Conservation (phyloP, 92 coral and sea anemone genomes). For the Bergia puertoricense region DNA sequence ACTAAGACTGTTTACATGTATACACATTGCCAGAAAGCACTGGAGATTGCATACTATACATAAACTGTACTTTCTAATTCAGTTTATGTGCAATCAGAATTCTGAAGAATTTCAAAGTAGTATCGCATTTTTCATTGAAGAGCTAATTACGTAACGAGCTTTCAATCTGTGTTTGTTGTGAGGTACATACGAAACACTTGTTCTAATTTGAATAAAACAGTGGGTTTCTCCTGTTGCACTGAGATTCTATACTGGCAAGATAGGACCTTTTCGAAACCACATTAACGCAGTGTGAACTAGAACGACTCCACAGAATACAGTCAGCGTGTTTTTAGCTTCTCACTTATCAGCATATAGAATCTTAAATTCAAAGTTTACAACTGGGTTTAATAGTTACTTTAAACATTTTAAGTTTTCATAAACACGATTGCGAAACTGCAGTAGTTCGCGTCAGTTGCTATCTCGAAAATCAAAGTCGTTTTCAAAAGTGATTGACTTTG, state of each 20-base stretch:
- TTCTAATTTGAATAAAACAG: background rate
- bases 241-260: background rate
- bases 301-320: no score
- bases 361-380: no score
- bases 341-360: no score
- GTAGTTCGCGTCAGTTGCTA: no score
- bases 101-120: background rate
- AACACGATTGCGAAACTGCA: no score
- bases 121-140: background rate
- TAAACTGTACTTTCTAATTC: background rate
- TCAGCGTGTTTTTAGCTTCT: no score
- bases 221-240: background rate
- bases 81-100: background rate
- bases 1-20: background rate
- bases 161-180: background rate
- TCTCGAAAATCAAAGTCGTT: no score
- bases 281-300: no score
- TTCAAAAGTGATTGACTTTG: background rate
- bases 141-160: background rate
- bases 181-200: background rate
- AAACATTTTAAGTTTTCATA: no score
- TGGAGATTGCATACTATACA: no score
- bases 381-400: no score
- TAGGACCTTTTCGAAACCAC: background rate
- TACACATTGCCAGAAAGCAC: background rate